Conservation (phyloP, 2,888 invertebrate species). For the Dryococelus australis region DNA sequence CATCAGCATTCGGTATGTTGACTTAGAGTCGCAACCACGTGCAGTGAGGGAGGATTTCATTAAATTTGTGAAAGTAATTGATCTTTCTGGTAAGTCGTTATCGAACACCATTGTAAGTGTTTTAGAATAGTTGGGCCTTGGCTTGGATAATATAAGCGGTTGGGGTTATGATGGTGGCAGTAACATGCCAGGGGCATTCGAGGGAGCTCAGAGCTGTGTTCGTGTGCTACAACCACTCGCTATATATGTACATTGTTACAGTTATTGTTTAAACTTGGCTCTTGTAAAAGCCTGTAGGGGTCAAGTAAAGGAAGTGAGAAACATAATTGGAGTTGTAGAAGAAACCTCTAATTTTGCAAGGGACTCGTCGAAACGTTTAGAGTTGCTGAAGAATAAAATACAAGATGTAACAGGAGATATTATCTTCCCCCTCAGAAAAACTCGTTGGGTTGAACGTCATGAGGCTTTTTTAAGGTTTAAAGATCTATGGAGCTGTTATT, state of each 20-base stretch:
- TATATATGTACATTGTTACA: background rate
- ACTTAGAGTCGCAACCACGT: background rate
- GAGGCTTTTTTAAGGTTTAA: background rate
- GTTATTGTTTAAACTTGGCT: background rate
- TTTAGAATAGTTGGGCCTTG: constrained; percentile 5
- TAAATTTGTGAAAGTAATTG: constrained; percentile 23
- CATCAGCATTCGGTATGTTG: constrained; percentile 28
- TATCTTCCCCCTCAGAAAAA: background rate
- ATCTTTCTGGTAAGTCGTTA: constrained; percentile 6
- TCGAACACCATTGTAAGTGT: background rate
- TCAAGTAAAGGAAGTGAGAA: background rate
- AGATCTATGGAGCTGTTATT: background rate
- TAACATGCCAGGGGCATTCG: constrained; percentile 11
- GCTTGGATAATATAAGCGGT: background rate
- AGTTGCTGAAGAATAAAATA: background rate
- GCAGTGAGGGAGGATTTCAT: constrained; percentile 23
- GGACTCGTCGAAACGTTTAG: background rate
- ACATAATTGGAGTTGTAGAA: background rate
- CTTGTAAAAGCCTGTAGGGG: background rate
- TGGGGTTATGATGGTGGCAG: background rate
- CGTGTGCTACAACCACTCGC: background rate
- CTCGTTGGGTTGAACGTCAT: too few species aligned
- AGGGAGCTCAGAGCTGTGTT: constrained; percentile 17
- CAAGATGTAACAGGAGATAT: background rate
- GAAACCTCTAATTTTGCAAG: background rate